These are phyloP conservation scores for Cheilosia impressa DNA, from an alignment of 2,888 invertebrate species.

Conservation along the genomic window DNA sequence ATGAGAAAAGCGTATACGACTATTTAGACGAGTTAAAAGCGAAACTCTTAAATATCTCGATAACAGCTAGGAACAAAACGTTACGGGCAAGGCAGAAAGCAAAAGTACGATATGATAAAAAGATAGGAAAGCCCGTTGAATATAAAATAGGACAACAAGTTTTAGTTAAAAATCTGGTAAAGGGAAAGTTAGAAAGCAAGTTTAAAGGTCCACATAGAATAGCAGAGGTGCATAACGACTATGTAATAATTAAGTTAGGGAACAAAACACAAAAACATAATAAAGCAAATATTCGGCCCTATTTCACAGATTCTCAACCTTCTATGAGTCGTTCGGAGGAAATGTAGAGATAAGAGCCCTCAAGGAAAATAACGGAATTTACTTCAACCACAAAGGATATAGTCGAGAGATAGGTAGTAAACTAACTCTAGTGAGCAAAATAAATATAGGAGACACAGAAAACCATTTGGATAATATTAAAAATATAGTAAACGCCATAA, in stretches of 20 bases:
- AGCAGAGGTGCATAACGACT: neutral
- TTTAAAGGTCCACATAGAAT: constrained; percentile 28
- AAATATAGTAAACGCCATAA: constrained; percentile 6
- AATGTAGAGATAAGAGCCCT: constrained; percentile 25
- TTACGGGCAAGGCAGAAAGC: constrained; percentile 17
- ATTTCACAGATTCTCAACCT: neutral
- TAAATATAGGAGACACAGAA: constrained; percentile 13
- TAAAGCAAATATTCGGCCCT: no score
- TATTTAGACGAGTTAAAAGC: constrained; percentile 37
- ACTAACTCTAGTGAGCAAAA: constrained; percentile 17
- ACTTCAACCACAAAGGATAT: constrained; percentile 26
- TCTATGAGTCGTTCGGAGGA: constrained; percentile 12
- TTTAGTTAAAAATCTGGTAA: constrained; percentile 30
- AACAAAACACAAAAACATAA: no score
- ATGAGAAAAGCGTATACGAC: constrained; percentile 19
- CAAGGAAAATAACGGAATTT: constrained; percentile 23
- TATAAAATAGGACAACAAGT: constrained; percentile 40
- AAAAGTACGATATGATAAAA: constrained; percentile 42
- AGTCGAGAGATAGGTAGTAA: constrained; percentile 29
- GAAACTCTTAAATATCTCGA: constrained; percentile 20
- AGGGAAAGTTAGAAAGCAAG: constrained; percentile 20
- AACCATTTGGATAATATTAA: constrained; percentile 13
- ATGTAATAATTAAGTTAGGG: constrained; percentile 2
- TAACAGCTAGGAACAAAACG: constrained; percentile 25
- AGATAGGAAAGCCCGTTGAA: constrained; percentile 25